phyloP scores from a whole-genome alignment of 1,140 invertebrate species.

The Chironomus tepperi region DNA sequence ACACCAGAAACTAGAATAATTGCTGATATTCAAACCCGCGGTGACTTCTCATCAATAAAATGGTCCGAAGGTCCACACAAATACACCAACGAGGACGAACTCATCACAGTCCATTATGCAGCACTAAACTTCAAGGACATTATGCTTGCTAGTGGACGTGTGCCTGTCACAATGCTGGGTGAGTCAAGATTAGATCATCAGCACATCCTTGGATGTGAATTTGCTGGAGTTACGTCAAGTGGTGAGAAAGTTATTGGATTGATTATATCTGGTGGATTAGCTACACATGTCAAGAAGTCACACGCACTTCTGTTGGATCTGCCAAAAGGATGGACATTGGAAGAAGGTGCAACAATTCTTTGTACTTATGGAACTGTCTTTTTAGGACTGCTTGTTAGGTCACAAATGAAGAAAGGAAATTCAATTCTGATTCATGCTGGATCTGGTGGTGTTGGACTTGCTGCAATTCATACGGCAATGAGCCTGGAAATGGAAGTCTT shows the following conservation, averaged over 20 bases:
- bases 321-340: constrained; percentile 48
- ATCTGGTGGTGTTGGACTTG: constrained; percentile 65
- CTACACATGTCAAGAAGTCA: constrained; percentile 37
- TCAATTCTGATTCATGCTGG: constrained; percentile 62
- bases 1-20: constrained; percentile 47
- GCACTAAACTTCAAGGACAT: constrained; percentile 63
- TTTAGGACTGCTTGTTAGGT: constrained; percentile 48
- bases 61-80: constrained; percentile 60
- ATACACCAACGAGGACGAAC: constrained; percentile 32
- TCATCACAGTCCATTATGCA: constrained; percentile 49
- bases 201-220: constrained; percentile 59
- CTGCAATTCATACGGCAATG: constrained; percentile 60
- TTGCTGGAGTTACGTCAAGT: constrained; percentile 34
- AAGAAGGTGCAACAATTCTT: constrained; percentile 53
- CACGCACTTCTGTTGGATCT: constrained; percentile 38
- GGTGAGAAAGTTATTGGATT: constrained; percentile 39
- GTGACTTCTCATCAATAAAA: constrained; percentile 70
- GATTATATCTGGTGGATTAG: background rate
- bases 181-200: constrained; percentile 46
- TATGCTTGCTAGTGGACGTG: constrained; percentile 59
- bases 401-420: constrained; percentile 63
- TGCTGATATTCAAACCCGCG: constrained; percentile 60
- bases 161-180: constrained; percentile 47
- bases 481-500: constrained; percentile 48
- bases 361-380: constrained; percentile 51